Percentiles rank a stretch among this genome's conserved stretches.
phyloP scores from a whole-genome alignment of 2,888 invertebrate species.

The Calephelis perditalis region DNA sequence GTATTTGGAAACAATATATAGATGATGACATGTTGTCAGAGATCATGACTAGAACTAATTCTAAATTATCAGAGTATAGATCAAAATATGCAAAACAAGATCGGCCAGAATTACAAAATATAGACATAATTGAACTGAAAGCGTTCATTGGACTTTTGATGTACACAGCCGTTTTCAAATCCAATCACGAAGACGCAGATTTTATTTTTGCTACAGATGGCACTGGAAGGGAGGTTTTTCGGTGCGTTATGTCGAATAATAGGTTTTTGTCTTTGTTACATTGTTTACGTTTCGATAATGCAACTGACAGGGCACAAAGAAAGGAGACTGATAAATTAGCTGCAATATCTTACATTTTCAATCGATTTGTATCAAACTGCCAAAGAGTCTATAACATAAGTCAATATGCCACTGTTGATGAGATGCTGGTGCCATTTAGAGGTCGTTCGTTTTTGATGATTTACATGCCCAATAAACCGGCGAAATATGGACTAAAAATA shows the following conservation, averaged over 20 bases:
- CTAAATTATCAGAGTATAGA: slow-evolving; percentile 3
- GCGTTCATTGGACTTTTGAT: slow-evolving; percentile 5
- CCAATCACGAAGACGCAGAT: background rate
- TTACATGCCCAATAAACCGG: background rate
- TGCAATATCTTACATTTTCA: slow-evolving; percentile 10
- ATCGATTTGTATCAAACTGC: slow-evolving; percentile 7
- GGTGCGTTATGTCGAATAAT: background rate
- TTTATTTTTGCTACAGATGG: background rate
- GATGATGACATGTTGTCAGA: background rate
- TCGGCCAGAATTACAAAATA: slow-evolving; percentile 5
- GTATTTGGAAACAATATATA: background rate
- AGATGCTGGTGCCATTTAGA: slow-evolving; percentile 4
- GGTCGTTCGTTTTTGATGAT: background rate
- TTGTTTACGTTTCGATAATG: slow-evolving; percentile 11
- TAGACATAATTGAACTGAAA: slow-evolving; percentile 1
- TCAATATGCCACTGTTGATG: slow-evolving; percentile 10
- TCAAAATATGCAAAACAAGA: slow-evolving; percentile 5
- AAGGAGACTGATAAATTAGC: slow-evolving; percentile 13
- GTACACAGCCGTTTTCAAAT: slow-evolving; percentile 2
- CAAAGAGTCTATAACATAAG: slow-evolving; percentile 14
- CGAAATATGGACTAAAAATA: background rate
- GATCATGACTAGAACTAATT: slow-evolving; percentile 5
- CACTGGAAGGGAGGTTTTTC: background rate
- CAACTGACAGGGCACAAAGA: slow-evolving; percentile 13
- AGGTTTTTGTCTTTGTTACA: slow-evolving; percentile 20